phyloP scores from a whole-genome alignment of 2,113 vertebrate species.

The Boulengeromyrus knoepffleri region DNA sequence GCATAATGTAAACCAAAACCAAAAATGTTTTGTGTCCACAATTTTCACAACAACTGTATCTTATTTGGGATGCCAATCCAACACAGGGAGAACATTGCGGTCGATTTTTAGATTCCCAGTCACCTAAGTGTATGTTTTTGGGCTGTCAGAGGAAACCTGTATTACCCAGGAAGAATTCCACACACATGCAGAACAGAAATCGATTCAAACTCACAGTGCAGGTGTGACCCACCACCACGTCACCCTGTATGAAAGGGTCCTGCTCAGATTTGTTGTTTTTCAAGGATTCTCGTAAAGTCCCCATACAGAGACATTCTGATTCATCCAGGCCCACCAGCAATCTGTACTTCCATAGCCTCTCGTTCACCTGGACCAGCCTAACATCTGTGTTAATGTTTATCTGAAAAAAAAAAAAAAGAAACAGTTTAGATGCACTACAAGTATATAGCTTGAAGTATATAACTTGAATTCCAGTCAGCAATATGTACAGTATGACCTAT shows the following conservation, averaged over 20 bases:
- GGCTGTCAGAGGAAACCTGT: neutral
- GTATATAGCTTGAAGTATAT: neutral
- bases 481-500: neutral
- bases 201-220: neutral
- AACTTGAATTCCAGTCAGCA: neutral
- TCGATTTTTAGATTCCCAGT: neutral
- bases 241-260: neutral
- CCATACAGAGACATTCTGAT: conserved; percentile 57
- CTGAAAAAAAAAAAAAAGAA: conserved; percentile 32
- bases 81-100: neutral
- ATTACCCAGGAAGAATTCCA: neutral
- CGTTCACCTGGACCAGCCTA: conserved; percentile 62
- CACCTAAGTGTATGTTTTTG: neutral
- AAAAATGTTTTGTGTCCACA: neutral
- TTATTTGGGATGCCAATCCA: neutral
- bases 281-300: conserved; percentile 53
- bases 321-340: conserved; percentile 57
- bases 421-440: neutral
- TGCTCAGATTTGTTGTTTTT: neutral
- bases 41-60: neutral
- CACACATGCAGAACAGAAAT: neutral
- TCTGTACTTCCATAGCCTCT: conserved; percentile 53
- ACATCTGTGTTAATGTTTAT: conserved; percentile 61
- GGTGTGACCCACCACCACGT: neutral
- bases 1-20: neutral